Evolutionary conservation across 2,113 vertebrate species (phyloP), one percentile per base, ranked within the genome.

Genomic region (Geococcyx californianus): DNA sequence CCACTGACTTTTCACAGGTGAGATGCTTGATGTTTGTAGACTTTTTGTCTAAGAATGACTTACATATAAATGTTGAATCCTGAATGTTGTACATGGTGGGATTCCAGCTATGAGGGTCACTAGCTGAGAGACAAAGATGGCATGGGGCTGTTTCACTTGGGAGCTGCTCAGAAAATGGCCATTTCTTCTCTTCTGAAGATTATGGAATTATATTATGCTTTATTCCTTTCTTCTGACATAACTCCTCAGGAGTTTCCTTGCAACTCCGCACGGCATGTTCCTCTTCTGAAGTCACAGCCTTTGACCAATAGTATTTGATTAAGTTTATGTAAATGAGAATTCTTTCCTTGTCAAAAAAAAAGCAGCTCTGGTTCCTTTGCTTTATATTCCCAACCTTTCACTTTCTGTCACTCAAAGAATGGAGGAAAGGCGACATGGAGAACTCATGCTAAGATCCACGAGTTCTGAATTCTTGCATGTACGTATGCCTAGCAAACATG

Each of bases 281-380:
- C 16, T 75, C 66, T 84, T 94, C 91, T 82, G 74, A 94, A 95
- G 62, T 82, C 56, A 25, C 54, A 85, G 69, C 54, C 44, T 94
- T 97, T 95, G 88, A 76, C 95, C 84, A 44, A 15, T 72, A 78
- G 29, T 40, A 66, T 96, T 97, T 93, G 90, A 84, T 89, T 89
- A 91, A 51, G 29, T 91, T 82, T 64, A 76, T 85, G 81, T 87
- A 91, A 85, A 93, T 90, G 40, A 92, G 58, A 58, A 73, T 64
- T 85, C n/a, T 73, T 15, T 80, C 26, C 54, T n/a, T 95, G 69
- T 81, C 74, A 11, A 87, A 91, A 90, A 85, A 87, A 91, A 90
- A 82, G 16, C 31, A 52, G 34, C 66, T 33, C 54, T 80, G 54
- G 52, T 73, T 84, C 24, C 54, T 89, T 82, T 74, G 75, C 80